Conservation (phyloP, 2,797 vertebrate species). For the Sebastolobus alascanus region DNA sequence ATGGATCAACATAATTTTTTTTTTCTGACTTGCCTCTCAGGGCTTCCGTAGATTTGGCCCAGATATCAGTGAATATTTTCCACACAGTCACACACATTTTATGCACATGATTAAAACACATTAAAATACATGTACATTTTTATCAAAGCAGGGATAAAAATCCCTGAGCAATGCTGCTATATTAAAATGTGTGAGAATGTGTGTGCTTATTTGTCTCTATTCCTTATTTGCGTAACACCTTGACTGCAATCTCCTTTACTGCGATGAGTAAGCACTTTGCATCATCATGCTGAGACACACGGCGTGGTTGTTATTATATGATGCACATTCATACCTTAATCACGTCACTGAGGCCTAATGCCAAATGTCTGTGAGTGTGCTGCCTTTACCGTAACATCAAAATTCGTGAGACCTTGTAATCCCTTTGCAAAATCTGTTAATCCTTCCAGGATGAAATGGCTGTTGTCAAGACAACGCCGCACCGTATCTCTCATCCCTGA, state of each 20-base stretch:
- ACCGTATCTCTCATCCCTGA: slow-evolving; percentile 15
- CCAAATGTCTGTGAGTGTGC: background rate
- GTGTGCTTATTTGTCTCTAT: background rate
- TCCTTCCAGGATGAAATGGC: slow-evolving; percentile 56
- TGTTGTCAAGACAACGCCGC: slow-evolving; percentile 66
- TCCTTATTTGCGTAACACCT: slow-evolving; percentile 16
- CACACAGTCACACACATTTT: background rate
- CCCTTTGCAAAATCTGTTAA: slow-evolving; percentile 56
- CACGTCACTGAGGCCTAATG: background rate
- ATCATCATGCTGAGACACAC: background rate
- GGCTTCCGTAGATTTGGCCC: background rate
- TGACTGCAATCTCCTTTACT: background rate
- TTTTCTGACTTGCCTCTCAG: background rate
- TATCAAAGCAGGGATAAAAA: slow-evolving; percentile 9
- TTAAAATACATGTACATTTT: slow-evolving; percentile 4
- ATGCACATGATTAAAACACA: slow-evolving; percentile 14
- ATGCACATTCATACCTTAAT: slow-evolving; percentile 15
- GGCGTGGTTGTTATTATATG: background rate
- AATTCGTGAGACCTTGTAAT: slow-evolving; percentile 49
- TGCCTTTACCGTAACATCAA: background rate
- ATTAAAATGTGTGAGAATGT: background rate
- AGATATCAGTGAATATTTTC: background rate
- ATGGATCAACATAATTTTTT: background rate
- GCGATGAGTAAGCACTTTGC: slow-evolving; percentile 46
- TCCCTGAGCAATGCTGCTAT: slow-evolving; percentile 10